Conservation (phyloP, 2,113 vertebrate species). For the Phalacrocorax aristotelis region DNA sequence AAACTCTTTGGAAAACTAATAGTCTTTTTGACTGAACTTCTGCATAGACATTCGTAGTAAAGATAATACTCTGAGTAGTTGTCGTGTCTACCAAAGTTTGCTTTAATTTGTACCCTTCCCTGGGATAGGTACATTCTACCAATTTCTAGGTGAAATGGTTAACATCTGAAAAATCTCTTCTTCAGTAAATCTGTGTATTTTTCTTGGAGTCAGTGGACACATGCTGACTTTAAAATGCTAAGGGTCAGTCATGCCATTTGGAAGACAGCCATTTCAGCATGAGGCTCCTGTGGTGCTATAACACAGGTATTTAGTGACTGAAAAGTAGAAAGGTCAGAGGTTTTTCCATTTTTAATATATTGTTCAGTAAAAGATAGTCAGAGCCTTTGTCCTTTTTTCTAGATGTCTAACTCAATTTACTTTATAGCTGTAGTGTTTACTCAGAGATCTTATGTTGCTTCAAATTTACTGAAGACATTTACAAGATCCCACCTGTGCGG, state of each 20-base stretch:
- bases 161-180: neutral
- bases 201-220: neutral
- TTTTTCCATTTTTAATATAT: neutral
- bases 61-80: neutral
- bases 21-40: neutral
- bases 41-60: neutral
- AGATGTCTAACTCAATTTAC: neutral
- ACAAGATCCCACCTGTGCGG: neutral
- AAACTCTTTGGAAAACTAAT: neutral
- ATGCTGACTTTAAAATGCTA: neutral
- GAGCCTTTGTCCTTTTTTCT: neutral
- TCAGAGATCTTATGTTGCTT: neutral
- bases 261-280: neutral
- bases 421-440: neutral
- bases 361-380: neutral
- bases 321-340: neutral
- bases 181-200: neutral
- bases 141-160: neutral
- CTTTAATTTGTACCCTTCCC: neutral
- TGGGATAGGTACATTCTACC: neutral
- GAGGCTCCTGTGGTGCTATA: neutral
- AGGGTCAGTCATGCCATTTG: neutral
- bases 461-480: neutral
- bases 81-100: neutral
- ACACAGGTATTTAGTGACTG: neutral